A percentile compares a stretch with the other conserved stretches of the same genome.
Conservation (phyloP, 2,113 vertebrate species). For the Sylvietta virens region DNA sequence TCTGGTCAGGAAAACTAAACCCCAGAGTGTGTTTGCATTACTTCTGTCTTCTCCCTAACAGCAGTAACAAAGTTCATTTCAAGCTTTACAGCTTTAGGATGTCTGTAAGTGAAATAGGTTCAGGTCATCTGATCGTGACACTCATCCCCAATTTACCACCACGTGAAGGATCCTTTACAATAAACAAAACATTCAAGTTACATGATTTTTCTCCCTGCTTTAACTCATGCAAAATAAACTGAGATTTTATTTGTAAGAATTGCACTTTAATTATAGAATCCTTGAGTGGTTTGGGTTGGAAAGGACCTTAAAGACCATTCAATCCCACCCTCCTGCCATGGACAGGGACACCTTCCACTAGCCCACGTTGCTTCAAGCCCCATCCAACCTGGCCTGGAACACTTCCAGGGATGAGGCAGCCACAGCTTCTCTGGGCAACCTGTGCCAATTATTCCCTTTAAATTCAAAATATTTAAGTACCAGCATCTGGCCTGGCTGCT, state of each 20-base stretch:
- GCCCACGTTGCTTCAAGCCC: not conserved
- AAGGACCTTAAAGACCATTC: not conserved
- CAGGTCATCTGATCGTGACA: not conserved
- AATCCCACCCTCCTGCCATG: not conserved
- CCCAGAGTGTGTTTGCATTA: not conserved
- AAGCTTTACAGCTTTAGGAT: not conserved
- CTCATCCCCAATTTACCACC: not conserved
- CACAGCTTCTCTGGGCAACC: not conserved
- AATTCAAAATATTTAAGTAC: not conserved
- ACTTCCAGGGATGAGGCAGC: not conserved
- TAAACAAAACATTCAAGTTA: not conserved
- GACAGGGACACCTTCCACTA: not conserved
- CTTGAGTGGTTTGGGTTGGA: not conserved
- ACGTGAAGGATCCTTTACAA: not conserved
- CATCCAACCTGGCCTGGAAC: accelerated
- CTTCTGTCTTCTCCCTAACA: not conserved
- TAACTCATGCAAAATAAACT: not conserved
- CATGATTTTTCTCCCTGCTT: not conserved
- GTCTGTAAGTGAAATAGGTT: not conserved
- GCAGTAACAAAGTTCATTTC: not conserved
- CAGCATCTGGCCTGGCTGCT: not conserved
- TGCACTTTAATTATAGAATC: not conserved
- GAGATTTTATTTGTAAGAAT: not conserved
- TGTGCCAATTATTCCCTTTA: not conserved
- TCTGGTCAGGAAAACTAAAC: not conserved